Base-by-base conservation (phyloP, 2,797 vertebrate genomes). In the Sebastiscus tertius region DNA sequence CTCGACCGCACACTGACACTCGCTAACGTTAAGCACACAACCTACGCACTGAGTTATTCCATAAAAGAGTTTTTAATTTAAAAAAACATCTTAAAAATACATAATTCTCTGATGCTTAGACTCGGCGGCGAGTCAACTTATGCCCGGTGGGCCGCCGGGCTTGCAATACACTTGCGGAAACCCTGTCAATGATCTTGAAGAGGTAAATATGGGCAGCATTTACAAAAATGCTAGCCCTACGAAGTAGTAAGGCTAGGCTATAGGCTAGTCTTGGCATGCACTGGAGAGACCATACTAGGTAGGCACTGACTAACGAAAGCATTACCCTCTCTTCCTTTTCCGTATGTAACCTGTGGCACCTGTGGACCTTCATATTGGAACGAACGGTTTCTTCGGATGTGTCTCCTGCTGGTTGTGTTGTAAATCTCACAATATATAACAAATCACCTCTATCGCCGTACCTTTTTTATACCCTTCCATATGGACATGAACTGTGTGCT, bases 291-390 rank as follows among this genome's bases (percentile, higher is more conserved):
- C 66, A 61, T 71, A 54, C 20, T 87, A 90, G 91, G 82, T 91
- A 93, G 94, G 93, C 97, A 95, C 96, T 98, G 96, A 98, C 99
- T 99, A 99, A 99, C 97, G 96, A 98, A 98, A 97, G 97, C 98
- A 98, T 99, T 98, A 98, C 98, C 98, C 98, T 99, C 96, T 99
- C 97, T 99, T 99, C 98, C 97, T 99, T 99, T 93, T 99, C 97
- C 96, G 95, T 96, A 99, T 99, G 98, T 99, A 97, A 95, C 99
- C 98, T 97, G 93, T 96, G 98, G 98, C 98, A 97, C 98, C 98
- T 97, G 97, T 98, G 99, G 99, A 99, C 96, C 99, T 97, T 96
- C 98, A 97, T 98, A 97, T 97, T 97, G 98, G 97, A 99, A 98
- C 98, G 97, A 98, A 97, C 98, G 94, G 97, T 98, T 97, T 97